Evolutionary conservation across 1,140 invertebrate species (phyloP), one percentile per base, ranked within the genome.

Genomic region (Gryon sp.): DNA sequence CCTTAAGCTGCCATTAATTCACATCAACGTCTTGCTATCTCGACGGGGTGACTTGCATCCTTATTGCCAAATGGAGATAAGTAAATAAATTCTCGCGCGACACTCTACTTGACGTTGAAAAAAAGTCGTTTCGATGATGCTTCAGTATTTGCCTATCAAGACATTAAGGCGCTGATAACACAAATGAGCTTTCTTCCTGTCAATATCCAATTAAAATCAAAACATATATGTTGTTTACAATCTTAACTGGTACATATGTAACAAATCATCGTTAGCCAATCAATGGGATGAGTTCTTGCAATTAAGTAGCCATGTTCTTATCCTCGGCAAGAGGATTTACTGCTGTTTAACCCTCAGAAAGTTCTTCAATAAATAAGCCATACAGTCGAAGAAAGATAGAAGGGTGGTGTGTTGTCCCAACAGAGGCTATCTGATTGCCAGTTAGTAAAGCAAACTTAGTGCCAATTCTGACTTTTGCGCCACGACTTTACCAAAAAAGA

Each of bases 1-100:
- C 66, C 83, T 85, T 86, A 87, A 87, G 84, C 87, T 74, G 72
- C 84, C 86, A 88, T 88, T 88, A 88, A 88, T 88, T 88, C 86
- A 88, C 87, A 87, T 88, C 87, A 88, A 88, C 80, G 87, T 88
- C 86, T 87, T 87, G 52, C 82, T 87, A 87, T 80, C 77, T 82
- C 60, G 34, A 53, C 34, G 68, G 75, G 79, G 75, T 87, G 84
- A 87, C 85, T 87, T 87, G 86, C 85, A 85, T 84, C 79, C 85
- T 87, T 84, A 74, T 86, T 86, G 86, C 81, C 74, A 59, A 82
- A 86, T 62, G 30, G 76, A 84, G 85, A 87, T 87, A 87, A 83
- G 52, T 73, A 53, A 74, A 65, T 74, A 48, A 66, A 66, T 74
- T 73, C 68, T 57, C 14, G 28, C 40, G 14, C 52, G 68, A 55